phyloP scores from a whole-genome alignment of 2,888 invertebrate species.

The Elmis aenea region DNA sequence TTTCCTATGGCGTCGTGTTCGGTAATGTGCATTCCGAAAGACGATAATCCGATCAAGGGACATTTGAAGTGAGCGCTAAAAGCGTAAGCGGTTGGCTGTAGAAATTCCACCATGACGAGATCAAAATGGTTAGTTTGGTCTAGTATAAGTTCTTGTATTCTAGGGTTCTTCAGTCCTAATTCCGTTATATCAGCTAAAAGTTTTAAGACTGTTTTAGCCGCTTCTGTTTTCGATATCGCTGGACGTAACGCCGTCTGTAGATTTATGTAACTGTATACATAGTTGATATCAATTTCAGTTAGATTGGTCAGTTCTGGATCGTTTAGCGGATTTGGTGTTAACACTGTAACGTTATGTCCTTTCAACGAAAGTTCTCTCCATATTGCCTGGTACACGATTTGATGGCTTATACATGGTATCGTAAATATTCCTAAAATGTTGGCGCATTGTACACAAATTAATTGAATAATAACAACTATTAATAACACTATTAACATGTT shows the following conservation, averaged over 20 bases:
- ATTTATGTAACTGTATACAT: conserved; percentile 15
- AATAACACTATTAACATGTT: too few relatives aligned
- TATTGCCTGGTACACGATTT: conserved; percentile 30
- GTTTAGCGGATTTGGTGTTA: conserved; percentile 35
- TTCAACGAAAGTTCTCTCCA: conserved; percentile 30
- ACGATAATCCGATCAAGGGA: conserved; percentile 26
- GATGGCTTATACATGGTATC: conserved; percentile 33
- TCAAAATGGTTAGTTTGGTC: conserved; percentile 28
- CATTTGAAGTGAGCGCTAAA: conserved; percentile 26
- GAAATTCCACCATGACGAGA: conserved; percentile 29
- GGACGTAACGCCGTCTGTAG: conserved; percentile 6
- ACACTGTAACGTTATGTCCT: conserved; percentile 38
- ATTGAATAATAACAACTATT: too few relatives aligned
- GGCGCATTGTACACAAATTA: too few relatives aligned
- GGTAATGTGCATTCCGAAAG: conserved; percentile 30
- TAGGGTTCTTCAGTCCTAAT: conserved; percentile 14
- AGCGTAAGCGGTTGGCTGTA: conserved; percentile 22
- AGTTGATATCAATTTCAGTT: conserved; percentile 36
- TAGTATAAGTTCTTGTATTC: conserved; percentile 29
- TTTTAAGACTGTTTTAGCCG: conserved; percentile 7
- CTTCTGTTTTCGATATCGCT: conserved; percentile 24
- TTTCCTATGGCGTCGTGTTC: conserved; percentile 32
- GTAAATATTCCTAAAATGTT: conserved; percentile 31
- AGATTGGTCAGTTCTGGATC: conserved; percentile 32
- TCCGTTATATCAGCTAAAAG: conserved; percentile 23